phyloP scores from a whole-genome alignment of 2,113 vertebrate species.

The Spermophilus dauricus region DNA sequence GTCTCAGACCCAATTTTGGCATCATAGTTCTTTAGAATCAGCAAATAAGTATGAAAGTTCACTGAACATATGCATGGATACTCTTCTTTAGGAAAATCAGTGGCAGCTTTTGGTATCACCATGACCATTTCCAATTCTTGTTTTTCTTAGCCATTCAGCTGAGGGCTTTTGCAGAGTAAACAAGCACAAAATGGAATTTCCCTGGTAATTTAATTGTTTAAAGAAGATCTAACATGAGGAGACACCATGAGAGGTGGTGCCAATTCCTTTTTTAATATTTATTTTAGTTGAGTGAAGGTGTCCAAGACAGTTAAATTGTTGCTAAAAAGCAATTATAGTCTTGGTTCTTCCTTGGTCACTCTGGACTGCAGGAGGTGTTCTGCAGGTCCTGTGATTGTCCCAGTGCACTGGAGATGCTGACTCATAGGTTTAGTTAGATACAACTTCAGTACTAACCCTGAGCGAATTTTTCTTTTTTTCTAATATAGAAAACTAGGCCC shows the following conservation, averaged over 20 bases:
- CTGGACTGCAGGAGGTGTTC: not conserved
- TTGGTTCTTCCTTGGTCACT: not conserved
- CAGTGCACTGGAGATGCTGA: not conserved
- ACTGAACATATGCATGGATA: not conserved
- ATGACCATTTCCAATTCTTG: not conserved
- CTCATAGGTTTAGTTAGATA: not conserved
- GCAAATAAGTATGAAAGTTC: constrained; percentile 22
- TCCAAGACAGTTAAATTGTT: not conserved
- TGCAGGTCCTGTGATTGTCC: not conserved
- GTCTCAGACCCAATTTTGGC: not conserved
- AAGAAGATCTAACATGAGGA: not conserved
- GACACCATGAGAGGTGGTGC: not conserved
- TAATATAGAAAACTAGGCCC: not conserved
- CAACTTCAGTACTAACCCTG: not conserved
- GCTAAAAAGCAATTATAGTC: not conserved
- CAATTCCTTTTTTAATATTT: not conserved
- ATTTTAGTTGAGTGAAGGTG: not conserved
- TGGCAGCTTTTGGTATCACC: not conserved
- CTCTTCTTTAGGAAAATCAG: not conserved
- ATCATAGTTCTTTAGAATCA: not conserved
- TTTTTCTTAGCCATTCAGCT: constrained; percentile 9
- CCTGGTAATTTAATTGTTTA: not conserved
- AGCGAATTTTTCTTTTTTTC: not conserved
- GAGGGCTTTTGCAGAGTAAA: constrained; percentile 21
- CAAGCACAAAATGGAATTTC: constrained; percentile 53